Percentiles rank a stretch among this genome's conserved stretches.
These are phyloP conservation scores for Chloroceryle aenea DNA, from an alignment of 2,113 vertebrate species.

Conservation along the genomic window DNA sequence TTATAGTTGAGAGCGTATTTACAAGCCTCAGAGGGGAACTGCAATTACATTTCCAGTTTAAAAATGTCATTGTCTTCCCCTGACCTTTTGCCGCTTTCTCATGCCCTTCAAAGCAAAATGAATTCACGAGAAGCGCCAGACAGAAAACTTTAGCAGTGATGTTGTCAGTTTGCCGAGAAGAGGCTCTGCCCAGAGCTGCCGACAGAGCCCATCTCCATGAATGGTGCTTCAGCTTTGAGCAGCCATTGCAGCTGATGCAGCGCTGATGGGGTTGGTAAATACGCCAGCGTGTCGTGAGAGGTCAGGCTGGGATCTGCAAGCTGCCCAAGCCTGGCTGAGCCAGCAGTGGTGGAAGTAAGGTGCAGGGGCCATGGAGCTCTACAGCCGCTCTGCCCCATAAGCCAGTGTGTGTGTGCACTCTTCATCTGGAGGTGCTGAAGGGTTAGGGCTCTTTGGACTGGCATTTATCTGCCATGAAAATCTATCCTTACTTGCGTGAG, in stretches of 20 bases:
- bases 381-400: neutral
- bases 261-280: neutral
- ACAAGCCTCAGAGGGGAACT: neutral
- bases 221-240: neutral
- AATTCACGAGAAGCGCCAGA: neutral
- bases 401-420: accelerated
- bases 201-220: neutral
- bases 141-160: neutral
- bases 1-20: neutral
- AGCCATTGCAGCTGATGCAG: neutral
- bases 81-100: constrained; percentile 18
- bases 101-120: neutral
- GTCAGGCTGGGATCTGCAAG: neutral
- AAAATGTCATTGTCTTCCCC: constrained; percentile 20
- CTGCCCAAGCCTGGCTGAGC: neutral
- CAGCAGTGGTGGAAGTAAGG: neutral
- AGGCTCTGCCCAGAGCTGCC: neutral
- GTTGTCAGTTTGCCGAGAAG: neutral
- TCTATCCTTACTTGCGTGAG: neutral
- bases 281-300: accelerated
- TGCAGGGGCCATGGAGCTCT: too few relatives aligned
- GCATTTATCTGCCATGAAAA: neutral
- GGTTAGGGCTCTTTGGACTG: neutral
- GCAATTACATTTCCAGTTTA: constrained; percentile 28
- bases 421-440: too few relatives aligned